Conservation (phyloP, 2,888 invertebrate genomes). For the Leptogaster cylindrica region DNA sequence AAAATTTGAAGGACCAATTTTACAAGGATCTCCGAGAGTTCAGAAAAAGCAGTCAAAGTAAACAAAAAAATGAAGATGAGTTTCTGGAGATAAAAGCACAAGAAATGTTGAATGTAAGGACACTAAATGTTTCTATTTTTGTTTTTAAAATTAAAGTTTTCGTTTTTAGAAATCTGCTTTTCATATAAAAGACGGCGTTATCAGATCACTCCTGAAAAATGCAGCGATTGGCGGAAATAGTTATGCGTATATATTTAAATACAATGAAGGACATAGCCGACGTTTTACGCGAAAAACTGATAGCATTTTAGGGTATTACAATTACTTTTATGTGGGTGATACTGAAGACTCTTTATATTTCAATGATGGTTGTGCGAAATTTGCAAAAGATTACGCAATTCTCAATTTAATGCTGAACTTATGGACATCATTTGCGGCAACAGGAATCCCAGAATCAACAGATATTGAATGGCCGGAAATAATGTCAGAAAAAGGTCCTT, state of each 20-base stretch:
- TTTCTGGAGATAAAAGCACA: no score
- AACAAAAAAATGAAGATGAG: neutral
- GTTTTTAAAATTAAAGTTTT: no score
- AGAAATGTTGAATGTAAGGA: no score
- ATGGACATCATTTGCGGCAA: conserved; percentile 49
- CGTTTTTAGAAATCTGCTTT: no score
- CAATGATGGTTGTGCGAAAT: conserved; percentile 49
- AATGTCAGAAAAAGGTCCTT: conserved; percentile 42
- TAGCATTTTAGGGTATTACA: conserved; percentile 48
- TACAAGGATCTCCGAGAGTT: neutral
- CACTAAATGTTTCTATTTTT: no score
- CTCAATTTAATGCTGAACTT: conserved; percentile 56
- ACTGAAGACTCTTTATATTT: conserved; percentile 62
- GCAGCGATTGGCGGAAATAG: no score
- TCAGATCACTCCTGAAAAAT: neutral
- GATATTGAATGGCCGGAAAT: conserved; percentile 38
- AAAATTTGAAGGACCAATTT: no score
- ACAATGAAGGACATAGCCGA: conserved; percentile 51
- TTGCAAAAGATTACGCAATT: conserved; percentile 52
- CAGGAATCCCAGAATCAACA: conserved; percentile 38
- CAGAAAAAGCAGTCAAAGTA: neutral
- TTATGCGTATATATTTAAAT: no score
- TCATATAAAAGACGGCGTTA: neutral
- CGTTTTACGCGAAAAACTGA: conserved; percentile 49
- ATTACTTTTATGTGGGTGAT: conserved; percentile 63